These are phyloP conservation scores for Toxotes lorentzi DNA, from an alignment of 2,797 vertebrate species.

Conservation along the genomic window DNA sequence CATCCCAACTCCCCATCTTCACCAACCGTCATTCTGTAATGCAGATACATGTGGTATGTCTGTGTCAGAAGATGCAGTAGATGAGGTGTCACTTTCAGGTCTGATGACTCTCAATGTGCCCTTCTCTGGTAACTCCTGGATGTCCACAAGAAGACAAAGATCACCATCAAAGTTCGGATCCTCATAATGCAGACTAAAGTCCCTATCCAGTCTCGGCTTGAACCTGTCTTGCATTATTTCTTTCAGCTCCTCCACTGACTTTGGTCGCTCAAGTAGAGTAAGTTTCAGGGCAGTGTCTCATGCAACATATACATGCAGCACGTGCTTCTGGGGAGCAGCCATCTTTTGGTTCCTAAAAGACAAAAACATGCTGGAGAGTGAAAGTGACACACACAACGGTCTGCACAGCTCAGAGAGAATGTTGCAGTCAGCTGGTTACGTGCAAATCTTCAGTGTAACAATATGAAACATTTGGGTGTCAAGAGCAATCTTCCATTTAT, in stretches of 20 bases:
- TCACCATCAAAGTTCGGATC: too few relatives aligned
- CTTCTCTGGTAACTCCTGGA: constrained; percentile 47
- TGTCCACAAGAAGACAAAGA: constrained; percentile 52
- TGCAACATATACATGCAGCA: background rate
- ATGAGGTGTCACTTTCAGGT: constrained; percentile 33
- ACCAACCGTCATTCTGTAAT: too few relatives aligned
- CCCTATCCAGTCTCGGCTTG: constrained; percentile 32
- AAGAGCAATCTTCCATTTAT: too few relatives aligned
- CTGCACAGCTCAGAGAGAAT: too few relatives aligned
- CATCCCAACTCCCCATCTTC: too few relatives aligned
- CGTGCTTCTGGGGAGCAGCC: too few relatives aligned
- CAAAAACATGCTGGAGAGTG: background rate
- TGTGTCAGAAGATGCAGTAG: constrained; percentile 45
- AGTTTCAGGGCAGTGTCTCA: constrained; percentile 8
- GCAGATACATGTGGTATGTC: constrained; percentile 19
- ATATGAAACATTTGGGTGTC: too few relatives aligned
- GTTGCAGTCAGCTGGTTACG: too few relatives aligned
- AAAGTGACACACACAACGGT: background rate
- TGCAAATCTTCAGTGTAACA: too few relatives aligned
- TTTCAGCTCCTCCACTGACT: constrained; percentile 22
- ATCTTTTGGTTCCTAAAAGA: background rate
- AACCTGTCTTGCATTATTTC: constrained; percentile 5
- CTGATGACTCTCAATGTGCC: constrained; percentile 38
- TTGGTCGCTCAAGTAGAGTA: constrained; percentile 8
- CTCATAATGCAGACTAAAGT: too few relatives aligned